These are phyloP conservation scores for Camelus bactrianus DNA, from an alignment of 2,113 vertebrate species.

Conservation along the genomic window DNA sequence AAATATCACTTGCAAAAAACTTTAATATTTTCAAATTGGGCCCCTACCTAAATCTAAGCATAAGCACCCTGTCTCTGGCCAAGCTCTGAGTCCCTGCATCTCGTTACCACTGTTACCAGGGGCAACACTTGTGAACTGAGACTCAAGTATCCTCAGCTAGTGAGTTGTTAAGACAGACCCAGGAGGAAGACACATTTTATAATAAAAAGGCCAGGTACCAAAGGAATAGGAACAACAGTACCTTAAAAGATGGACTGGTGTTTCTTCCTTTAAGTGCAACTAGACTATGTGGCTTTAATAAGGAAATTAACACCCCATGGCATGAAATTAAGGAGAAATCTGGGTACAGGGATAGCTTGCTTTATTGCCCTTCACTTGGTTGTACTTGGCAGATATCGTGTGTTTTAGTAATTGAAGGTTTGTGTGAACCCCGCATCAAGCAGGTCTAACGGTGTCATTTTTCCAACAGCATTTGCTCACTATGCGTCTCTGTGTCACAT, in stretches of 20 bases:
- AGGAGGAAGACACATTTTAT: background rate
- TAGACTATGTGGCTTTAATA: background rate
- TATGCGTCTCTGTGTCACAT: background rate
- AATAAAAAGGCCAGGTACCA: background rate
- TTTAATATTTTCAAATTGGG: background rate
- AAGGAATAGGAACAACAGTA: background rate
- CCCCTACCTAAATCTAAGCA: background rate
- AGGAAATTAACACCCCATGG: background rate
- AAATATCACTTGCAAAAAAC: background rate
- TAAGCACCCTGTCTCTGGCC: background rate
- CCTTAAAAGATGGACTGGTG: background rate
- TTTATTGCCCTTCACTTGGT: background rate
- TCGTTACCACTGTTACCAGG: background rate
- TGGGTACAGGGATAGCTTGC: background rate
- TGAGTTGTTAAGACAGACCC: background rate
- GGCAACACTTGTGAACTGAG: background rate
- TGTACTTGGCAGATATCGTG: background rate
- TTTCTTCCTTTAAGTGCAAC: background rate
- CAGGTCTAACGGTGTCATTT: background rate
- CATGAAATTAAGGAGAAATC: slow-evolving; percentile 12
- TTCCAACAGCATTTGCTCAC: background rate
- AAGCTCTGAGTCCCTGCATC: background rate
- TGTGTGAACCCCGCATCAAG: background rate
- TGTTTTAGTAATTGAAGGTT: background rate
- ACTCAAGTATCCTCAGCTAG: background rate